Percentiles rank a stretch among this genome's conserved stretches.
These are phyloP conservation scores for Listronotus oregonensis DNA, from an alignment of 1,140 invertebrate species.

Conservation along the genomic window DNA sequence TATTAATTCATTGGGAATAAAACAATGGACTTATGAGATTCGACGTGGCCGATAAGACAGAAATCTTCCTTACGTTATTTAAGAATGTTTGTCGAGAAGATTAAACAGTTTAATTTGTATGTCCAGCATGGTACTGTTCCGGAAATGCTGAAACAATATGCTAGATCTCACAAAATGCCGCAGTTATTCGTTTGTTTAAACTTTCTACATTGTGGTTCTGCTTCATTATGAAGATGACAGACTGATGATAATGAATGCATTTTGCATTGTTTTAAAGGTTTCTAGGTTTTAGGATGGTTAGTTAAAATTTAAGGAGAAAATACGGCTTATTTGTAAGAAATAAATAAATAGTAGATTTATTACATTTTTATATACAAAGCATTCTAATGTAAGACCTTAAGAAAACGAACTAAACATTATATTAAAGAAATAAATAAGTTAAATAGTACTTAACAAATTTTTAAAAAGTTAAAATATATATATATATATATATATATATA, in stretches of 20 bases:
- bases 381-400: too few relatives aligned
- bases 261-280: slow-evolving; percentile 25
- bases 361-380: too few relatives aligned
- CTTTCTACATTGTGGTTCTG: slow-evolving; percentile 27
- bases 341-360: too few relatives aligned
- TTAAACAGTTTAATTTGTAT: slow-evolving; percentile 38
- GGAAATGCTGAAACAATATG: slow-evolving; percentile 37
- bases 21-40: slow-evolving; percentile 40
- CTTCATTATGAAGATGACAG: slow-evolving; percentile 26
- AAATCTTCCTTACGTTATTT: slow-evolving; percentile 39
- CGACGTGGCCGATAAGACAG: slow-evolving; percentile 38
- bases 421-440: too few relatives aligned
- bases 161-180: slow-evolving; percentile 19
- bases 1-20: slow-evolving; percentile 40
- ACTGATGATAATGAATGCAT: slow-evolving; percentile 22
- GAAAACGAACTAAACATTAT: too few relatives aligned
- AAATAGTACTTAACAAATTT: too few relatives aligned
- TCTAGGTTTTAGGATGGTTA: slow-evolving; percentile 7
- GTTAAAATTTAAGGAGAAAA: slow-evolving; percentile 5
- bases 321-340: background rate
- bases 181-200: slow-evolving; percentile 13
- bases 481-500: too few relatives aligned
- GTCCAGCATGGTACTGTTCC: slow-evolving; percentile 26
- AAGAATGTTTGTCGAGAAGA: slow-evolving; percentile 26
- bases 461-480: too few relatives aligned